Conservation (phyloP, 1,140 invertebrate genomes). For the Trichonephila clavipes region DNA sequence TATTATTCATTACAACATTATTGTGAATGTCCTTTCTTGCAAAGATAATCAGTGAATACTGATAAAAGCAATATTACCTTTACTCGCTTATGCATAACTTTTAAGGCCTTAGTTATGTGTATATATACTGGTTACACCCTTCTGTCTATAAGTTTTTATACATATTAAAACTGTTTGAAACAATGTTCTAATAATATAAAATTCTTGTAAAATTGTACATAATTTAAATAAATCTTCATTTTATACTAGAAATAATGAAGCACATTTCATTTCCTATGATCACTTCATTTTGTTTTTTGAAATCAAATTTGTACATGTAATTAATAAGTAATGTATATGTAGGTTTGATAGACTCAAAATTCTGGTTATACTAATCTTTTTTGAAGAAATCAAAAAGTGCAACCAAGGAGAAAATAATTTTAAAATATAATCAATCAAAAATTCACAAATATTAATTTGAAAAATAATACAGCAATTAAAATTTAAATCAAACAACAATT, state of each 20-base stretch:
- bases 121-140: conserved; percentile 10
- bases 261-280: no score
- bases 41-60: conserved; percentile 70
- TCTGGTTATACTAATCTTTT: no score
- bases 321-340: no score
- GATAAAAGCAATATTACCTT: conserved; percentile 68
- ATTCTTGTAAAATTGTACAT: conserved; percentile 69
- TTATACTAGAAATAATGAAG: conserved; percentile 29
- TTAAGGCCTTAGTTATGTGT: conserved; percentile 61
- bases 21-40: conserved; percentile 22
- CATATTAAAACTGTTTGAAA: neutral
- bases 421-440: no score
- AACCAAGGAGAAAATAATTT: no score
- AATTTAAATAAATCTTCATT: conserved; percentile 74
- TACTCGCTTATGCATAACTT: neutral
- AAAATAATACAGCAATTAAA: no score
- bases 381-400: no score
- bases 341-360: no score
- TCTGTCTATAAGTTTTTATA: conserved; percentile 46
- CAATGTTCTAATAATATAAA: conserved; percentile 54
- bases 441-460: no score
- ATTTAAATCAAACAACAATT: no score
- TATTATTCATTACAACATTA: neutral
- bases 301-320: neutral
- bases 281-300: no score